Conservation (phyloP, 2,888 invertebrate genomes). For the Tachystola acroxantha region DNA sequence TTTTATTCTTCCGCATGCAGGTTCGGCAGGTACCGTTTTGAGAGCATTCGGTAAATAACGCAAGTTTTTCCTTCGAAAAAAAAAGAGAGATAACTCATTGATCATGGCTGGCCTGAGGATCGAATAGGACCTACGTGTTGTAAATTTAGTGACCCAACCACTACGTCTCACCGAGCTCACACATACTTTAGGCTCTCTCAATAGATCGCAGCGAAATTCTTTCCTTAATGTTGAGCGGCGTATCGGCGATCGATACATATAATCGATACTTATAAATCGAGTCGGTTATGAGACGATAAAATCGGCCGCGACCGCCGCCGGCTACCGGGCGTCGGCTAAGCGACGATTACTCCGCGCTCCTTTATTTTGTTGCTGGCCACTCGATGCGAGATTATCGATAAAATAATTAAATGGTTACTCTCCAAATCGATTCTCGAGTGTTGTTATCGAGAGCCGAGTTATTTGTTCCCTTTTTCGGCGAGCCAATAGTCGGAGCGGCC, state of each 20-base stretch:
- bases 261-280: slow-evolving; percentile 77
- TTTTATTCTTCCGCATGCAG: too few relatives aligned
- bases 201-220: too few relatives aligned
- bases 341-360: slow-evolving; percentile 70
- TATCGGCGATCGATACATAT: slow-evolving; percentile 70
- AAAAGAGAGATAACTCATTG: too few relatives aligned
- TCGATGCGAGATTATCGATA: slow-evolving; percentile 76
- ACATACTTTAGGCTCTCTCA: too few relatives aligned
- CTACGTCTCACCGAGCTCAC: too few relatives aligned
- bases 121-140: too few relatives aligned
- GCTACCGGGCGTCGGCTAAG: slow-evolving; percentile 76
- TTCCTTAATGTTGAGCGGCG: too few relatives aligned
- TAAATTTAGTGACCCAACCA: too few relatives aligned
- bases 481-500: slow-evolving; percentile 37
- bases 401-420: slow-evolving; percentile 79
- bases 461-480: slow-evolving; percentile 68
- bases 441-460: slow-evolving; percentile 68
- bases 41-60: too few relatives aligned
- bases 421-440: slow-evolving; percentile 77
- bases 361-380: slow-evolving; percentile 62
- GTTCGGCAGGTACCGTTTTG: too few relatives aligned
- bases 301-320: slow-evolving; percentile 69
- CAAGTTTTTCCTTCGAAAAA: too few relatives aligned
- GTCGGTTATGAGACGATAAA: slow-evolving; percentile 75
- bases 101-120: too few relatives aligned